These are phyloP conservation scores for Potamarius usumacintae DNA, from an alignment of 2,113 vertebrate species.

Conservation along the genomic window DNA sequence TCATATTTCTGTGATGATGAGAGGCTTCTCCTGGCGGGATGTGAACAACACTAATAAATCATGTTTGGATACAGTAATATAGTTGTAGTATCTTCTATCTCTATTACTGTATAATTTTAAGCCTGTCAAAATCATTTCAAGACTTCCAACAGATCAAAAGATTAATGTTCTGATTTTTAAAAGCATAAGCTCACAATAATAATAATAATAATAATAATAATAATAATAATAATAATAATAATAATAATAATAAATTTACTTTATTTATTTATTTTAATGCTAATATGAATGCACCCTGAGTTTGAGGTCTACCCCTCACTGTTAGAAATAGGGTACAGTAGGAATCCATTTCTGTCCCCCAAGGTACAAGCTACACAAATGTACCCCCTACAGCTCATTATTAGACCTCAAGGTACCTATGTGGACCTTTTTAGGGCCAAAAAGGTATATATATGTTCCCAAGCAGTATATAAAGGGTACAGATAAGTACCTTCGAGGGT, in stretches of 20 bases:
- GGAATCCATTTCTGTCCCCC: too few relatives aligned
- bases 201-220: too few relatives aligned
- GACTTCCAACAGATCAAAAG: background rate
- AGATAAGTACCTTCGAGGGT: too few relatives aligned
- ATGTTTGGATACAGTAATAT: slow-evolving; percentile 32
- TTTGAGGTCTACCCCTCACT: background rate
- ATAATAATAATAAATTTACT: too few relatives aligned
- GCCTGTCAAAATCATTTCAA: background rate
- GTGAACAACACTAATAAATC: slow-evolving; percentile 50
- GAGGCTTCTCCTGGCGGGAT: slow-evolving; percentile 36
- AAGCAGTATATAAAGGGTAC: too few relatives aligned
- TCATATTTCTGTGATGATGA: slow-evolving; percentile 51
- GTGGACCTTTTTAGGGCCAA: too few relatives aligned
- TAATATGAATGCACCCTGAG: background rate
- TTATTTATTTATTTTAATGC: background rate
- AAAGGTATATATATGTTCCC: too few relatives aligned
- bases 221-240: too few relatives aligned
- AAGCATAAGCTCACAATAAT: background rate
- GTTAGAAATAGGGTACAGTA: too few relatives aligned
- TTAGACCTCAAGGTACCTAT: too few relatives aligned
- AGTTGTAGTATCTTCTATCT: slow-evolving; percentile 38
- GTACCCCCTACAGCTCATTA: too few relatives aligned
- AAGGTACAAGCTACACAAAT: too few relatives aligned
- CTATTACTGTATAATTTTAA: background rate
- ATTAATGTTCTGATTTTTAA: background rate